These are phyloP conservation scores for Crepidodera aurea DNA, from an alignment of 2,888 invertebrate species.

Conservation along the genomic window DNA sequence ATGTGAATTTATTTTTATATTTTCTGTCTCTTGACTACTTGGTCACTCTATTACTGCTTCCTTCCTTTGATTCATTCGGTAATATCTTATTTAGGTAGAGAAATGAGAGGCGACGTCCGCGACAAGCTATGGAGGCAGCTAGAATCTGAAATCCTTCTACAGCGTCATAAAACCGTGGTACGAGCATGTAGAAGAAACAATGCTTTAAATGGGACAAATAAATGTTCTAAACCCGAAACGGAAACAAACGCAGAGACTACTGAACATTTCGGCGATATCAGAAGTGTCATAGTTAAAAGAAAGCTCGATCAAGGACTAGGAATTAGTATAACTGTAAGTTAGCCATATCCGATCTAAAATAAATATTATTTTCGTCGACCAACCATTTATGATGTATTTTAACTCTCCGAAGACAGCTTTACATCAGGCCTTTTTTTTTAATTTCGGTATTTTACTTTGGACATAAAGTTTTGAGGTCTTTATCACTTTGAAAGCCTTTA, in stretches of 20 bases:
- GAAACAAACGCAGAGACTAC: constrained; percentile 51
- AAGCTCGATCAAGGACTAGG: constrained; percentile 82
- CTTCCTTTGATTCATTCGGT: not conserved
- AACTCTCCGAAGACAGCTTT: too few species aligned
- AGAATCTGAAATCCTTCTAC: constrained; percentile 86
- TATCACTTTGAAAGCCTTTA: too few species aligned
- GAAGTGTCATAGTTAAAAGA: constrained; percentile 73
- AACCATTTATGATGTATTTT: too few species aligned
- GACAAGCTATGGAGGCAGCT: constrained; percentile 83
- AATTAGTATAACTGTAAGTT: constrained; percentile 80
- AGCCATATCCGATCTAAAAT: too few species aligned
- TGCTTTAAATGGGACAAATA: constrained; percentile 52
- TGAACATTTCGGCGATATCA: constrained; percentile 64
- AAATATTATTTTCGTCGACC: too few species aligned
- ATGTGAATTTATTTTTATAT: too few species aligned
- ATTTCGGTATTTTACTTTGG: too few species aligned
- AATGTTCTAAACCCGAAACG: constrained; percentile 52
- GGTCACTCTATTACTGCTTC: too few species aligned
- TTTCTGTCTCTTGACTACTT: too few species aligned
- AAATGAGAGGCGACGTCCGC: constrained; percentile 80
- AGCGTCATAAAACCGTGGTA: constrained; percentile 83
- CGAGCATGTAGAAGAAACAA: constrained; percentile 69
- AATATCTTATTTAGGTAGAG: constrained; percentile 63
- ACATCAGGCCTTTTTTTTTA: too few species aligned
- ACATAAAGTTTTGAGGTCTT: too few species aligned